Base-by-base conservation (phyloP, 2,797 vertebrate genomes). In the Falco peregrinus region DNA sequence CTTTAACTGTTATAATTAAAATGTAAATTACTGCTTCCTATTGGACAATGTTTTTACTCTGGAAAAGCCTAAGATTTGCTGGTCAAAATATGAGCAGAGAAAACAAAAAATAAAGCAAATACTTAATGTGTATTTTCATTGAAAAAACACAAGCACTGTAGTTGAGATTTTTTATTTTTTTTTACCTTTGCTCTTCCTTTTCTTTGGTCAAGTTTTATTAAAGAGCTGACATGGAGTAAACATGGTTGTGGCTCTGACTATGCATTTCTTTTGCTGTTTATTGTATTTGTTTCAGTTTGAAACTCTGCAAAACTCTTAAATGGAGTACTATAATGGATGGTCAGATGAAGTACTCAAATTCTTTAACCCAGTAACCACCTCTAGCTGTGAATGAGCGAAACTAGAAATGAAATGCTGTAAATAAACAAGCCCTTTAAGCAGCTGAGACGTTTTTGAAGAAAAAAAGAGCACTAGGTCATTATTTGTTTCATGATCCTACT, bases 141-240 rank as follows among this genome's bases (percentile, higher is more conserved):
- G 21, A 16, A 89, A 57, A 59, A 71, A 39, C 17, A 18, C 43
- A 45, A 45, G 43, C 17, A 18, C 43, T 18, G 43, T 18, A 45
- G 43, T 45, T 45, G 54, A 82, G 21, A 5, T 2, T 39, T 39
- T 11, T 39, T 39, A 35, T 35, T 35, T 48, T 48, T 57, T 9
- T 7, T 57, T 2, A 22, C 10, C 37, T 78, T 88, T 90, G 31
- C 33, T 70, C 20, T 75, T 71, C 16, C 56, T 87, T 43, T 45
- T 43, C 69, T 94, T 96, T 95, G 60, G 90, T 95, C 54, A 70
- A 77, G 43, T 20, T 24, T 33, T 51, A 14, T 77, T 90, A 93
- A 74, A 81, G 43, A 56, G n/a, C 16, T 78, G 28, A 59, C 12
- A 45, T 11, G 18, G 95, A 75, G 15, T 88, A 28, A 29, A n/a